Conservation (phyloP, 2,888 invertebrate species). For the Protonemura montana region DNA sequence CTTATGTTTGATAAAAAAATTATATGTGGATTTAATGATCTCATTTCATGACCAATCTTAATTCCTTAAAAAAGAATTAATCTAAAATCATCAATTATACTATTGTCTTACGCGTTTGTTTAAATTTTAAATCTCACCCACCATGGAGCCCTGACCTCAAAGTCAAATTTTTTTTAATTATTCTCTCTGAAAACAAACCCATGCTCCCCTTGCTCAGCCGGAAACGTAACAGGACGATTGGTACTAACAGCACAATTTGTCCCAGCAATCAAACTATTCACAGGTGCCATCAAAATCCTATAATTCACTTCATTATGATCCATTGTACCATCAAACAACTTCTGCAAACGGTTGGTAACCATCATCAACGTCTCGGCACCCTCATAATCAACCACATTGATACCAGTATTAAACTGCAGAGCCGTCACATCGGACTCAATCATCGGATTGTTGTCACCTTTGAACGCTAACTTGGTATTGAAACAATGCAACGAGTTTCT, state of each 20-base stretch:
- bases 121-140: too few relatives aligned
- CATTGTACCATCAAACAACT: constrained; percentile 67
- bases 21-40: too few relatives aligned
- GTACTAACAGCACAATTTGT: constrained; percentile 61
- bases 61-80: too few relatives aligned
- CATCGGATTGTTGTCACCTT: constrained; percentile 63
- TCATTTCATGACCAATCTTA: too few relatives aligned
- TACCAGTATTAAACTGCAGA: constrained; percentile 76
- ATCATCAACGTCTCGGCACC: constrained; percentile 72
- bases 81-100: too few relatives aligned
- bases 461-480: constrained; percentile 66
- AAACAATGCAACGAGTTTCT: constrained; percentile 76
- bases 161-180: too few relatives aligned
- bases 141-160: too few relatives aligned
- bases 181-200: not conserved
- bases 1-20: too few relatives aligned
- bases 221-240: constrained; percentile 24
- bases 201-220: not conserved
- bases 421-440: constrained; percentile 66
- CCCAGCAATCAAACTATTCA: constrained; percentile 64
- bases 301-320: constrained; percentile 69
- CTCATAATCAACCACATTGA: constrained; percentile 55
- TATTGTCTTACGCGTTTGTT: too few relatives aligned
- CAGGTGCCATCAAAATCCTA: constrained; percentile 71
- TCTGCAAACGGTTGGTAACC: constrained; percentile 73